A percentile compares a stretch with the other conserved stretches of the same genome.
These are phyloP conservation scores for Caranx melampygus DNA, from an alignment of 2,113 vertebrate genomes.

Conservation along the genomic window DNA sequence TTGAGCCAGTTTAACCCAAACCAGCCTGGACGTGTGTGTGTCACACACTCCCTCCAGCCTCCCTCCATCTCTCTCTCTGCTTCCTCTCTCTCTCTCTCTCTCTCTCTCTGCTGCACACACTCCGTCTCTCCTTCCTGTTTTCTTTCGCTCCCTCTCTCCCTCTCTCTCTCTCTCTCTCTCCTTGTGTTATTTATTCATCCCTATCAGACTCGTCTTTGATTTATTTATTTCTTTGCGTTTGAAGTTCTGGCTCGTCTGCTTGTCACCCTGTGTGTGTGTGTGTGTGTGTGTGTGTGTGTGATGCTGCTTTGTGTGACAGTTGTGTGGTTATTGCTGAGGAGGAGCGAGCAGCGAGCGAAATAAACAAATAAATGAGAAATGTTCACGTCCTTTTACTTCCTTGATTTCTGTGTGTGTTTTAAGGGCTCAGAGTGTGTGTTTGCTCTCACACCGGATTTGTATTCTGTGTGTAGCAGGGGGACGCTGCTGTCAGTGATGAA, in stretches of 20 bases:
- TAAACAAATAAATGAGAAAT: constrained; percentile 57
- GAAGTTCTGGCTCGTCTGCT: constrained; percentile 74
- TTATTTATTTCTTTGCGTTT: constrained; percentile 78
- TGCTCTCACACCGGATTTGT: constrained; percentile 59
- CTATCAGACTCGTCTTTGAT: constrained; percentile 68
- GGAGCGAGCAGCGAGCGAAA: constrained; percentile 36
- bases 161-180: constrained; percentile 36
- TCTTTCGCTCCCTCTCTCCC: constrained; percentile 50
- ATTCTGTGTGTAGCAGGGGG: constrained; percentile 41
- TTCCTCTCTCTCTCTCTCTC: constrained; percentile 64
- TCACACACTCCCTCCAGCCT: constrained; percentile 51
- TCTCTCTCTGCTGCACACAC: constrained; percentile 38
- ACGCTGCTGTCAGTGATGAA: constrained; percentile 54
- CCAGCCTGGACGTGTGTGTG: constrained; percentile 47
- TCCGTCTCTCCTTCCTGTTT: constrained; percentile 69
- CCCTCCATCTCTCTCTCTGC: constrained; percentile 47
- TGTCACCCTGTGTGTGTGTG: constrained; percentile 52
- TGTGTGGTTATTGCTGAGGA: constrained; percentile 16
- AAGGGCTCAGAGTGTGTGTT: constrained; percentile 43
- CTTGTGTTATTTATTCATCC: constrained; percentile 76
- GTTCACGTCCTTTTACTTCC: constrained; percentile 58
- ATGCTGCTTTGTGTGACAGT: constrained; percentile 52
- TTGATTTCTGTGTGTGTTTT: constrained; percentile 56
- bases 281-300: constrained; percentile 40
- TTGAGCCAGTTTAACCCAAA: constrained; percentile 22